A percentile compares a stretch with the other conserved stretches of the same genome.
phyloP scores from a whole-genome alignment of 2,113 vertebrate species.

The Scalopus aquaticus region DNA sequence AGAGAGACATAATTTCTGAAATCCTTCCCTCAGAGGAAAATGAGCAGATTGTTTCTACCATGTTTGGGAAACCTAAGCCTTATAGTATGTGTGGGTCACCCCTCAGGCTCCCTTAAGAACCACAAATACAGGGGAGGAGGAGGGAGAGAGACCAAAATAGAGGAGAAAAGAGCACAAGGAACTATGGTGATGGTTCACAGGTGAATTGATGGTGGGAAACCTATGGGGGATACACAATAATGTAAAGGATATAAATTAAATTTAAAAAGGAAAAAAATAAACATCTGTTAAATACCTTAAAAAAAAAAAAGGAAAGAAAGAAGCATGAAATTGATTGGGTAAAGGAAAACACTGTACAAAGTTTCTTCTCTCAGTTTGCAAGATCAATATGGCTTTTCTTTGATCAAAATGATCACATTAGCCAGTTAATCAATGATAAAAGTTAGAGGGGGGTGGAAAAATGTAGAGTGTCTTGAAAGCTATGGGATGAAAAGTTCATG shows the following conservation, averaged over 20 bases:
- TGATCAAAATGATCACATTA: neutral
- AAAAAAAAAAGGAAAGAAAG: no score
- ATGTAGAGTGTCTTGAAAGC: neutral
- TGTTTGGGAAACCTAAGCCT: neutral
- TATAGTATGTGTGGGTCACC: neutral
- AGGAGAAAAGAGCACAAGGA: no score
- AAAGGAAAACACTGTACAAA: neutral
- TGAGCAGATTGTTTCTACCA: neutral
- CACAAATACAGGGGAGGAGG: no score
- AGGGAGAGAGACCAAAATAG: no score
- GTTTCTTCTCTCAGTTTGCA: constrained; percentile 1
- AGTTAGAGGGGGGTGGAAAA: neutral
- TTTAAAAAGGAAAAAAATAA: no score
- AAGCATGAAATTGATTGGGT: neutral
- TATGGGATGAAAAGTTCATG: neutral
- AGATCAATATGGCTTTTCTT: constrained; percentile 21
- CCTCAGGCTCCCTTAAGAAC: neutral
- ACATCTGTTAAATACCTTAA: no score
- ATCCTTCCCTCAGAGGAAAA: neutral
- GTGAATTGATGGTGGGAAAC: no score
- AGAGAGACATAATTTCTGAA: neutral
- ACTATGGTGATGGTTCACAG: no score
- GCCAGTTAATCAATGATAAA: neutral
- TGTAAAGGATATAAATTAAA: no score
- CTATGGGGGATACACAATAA: no score